These are phyloP conservation scores for Kryptolebias marmoratus DNA, from an alignment of 2,113 vertebrate genomes.

Conservation along the genomic window DNA sequence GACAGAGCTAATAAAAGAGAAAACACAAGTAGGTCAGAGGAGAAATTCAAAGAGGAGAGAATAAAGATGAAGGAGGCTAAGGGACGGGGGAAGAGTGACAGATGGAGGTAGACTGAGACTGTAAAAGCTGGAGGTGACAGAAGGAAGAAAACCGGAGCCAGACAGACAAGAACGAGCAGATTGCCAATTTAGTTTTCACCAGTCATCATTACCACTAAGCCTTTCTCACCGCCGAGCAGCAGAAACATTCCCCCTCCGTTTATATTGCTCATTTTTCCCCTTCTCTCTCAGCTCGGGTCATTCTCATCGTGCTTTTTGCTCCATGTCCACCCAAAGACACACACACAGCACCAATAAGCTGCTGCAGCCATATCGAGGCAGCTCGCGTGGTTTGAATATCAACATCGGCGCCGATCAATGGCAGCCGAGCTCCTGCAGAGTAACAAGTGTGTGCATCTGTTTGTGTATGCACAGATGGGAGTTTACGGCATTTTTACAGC, in stretches of 20 bases:
- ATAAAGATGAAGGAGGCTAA: background rate
- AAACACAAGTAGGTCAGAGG: background rate
- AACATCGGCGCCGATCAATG: conserved; percentile 42
- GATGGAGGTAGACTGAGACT: conserved; percentile 13
- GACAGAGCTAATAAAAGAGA: background rate
- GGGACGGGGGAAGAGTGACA: background rate
- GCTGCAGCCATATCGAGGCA: conserved; percentile 6
- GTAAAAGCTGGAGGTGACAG: conserved; percentile 8
- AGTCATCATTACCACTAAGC: conserved; percentile 67
- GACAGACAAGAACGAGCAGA: conserved; percentile 65
- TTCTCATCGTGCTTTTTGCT: conserved; percentile 18
- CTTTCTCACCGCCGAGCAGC: conserved; percentile 48
- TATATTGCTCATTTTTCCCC: conserved; percentile 26
- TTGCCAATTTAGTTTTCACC: conserved; percentile 75
- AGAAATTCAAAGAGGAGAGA: background rate
- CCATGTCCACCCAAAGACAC: background rate
- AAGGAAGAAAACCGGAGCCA: conserved; percentile 15
- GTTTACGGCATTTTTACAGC: background rate
- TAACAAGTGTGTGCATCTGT: conserved; percentile 17
- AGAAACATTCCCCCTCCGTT: conserved; percentile 45
- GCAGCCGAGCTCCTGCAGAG: conserved; percentile 13
- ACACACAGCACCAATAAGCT: conserved; percentile 3
- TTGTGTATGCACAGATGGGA: background rate
- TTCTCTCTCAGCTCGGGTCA: conserved; percentile 25
- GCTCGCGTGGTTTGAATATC: conserved; percentile 47